Evolutionary conservation across 2,797 vertebrate species (phyloP), one percentile per base, ranked within the genome.

Genomic region (Garrulus glandarius): DNA sequence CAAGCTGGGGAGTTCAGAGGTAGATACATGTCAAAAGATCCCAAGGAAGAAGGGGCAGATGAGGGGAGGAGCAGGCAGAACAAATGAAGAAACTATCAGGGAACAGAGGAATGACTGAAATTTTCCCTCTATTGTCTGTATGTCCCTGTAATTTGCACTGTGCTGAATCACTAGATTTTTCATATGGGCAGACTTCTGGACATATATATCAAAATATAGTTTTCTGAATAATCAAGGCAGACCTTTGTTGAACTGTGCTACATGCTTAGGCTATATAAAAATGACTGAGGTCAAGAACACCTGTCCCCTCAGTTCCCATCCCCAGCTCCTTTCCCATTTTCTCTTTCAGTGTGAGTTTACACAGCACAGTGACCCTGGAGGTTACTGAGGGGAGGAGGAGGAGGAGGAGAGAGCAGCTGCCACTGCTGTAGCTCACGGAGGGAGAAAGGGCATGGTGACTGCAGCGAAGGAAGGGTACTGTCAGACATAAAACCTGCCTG

Each of bases 381-480:
- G 9, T 37, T 72, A 52, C 46, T 59, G 50, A 43, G 34, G 37
- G 11, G 37, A 37, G 37, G 37, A 37, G 37, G 11, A 37, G 37
- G 37, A 37, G 37, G 37, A 37, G 37, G 37, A 37, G 36, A 37
- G 37, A 65, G 59, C 41, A 74, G 47, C 20, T 94, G 10, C 15
- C 30, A 36, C 6, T 0, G 0, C 39, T 77, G 52, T 14, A 26
- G 29, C 15, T 64, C 20, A 15, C 1, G 6, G 61, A 29, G 10
- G 4, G 6, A 53, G 46, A 64, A 78, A 27, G 19, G 13, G 11
- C 29, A 5, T 9, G 20, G 30, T 24, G 56, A 44, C 8, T 39
- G 11, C n/a, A 70, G n/a, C 0, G 0, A 78, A 56, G 44, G 12
- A 47, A 20, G 5, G 24, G 1, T 12, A 12, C 16, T 49, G 30